Evolutionary conservation across 2,888 invertebrate species (phyloP).

Genomic region (Crossocerus cetratus): DNA sequence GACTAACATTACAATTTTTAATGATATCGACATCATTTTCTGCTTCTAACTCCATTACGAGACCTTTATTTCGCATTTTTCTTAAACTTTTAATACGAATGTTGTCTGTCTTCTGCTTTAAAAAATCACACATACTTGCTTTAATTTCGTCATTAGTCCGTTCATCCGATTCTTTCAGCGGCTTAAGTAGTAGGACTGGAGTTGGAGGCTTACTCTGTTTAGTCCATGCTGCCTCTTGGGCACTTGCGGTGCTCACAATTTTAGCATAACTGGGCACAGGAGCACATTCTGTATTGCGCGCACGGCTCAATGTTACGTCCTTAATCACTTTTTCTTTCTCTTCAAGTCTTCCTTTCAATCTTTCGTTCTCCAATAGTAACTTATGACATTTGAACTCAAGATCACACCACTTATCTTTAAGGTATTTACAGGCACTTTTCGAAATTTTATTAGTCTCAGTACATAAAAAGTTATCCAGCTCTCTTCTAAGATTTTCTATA

Average conservation of each 20-base stretch:
- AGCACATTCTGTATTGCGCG: too few relatives aligned
- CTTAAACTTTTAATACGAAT: neutral
- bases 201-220: too few relatives aligned
- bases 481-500: neutral
- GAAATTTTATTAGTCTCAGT: neutral
- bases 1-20: neutral
- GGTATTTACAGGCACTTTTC: neutral
- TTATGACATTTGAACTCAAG: neutral
- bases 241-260: too few relatives aligned
- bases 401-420: neutral
- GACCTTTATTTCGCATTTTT: slow-evolving; percentile 5
- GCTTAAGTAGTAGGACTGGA: slow-evolving; percentile 1
- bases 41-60: neutral
- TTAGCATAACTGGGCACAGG: too few relatives aligned
- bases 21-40: neutral
- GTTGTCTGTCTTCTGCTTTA: neutral
- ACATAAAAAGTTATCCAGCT: neutral
- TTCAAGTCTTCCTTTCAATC: neutral
- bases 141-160: slow-evolving; percentile 9
- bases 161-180: neutral
- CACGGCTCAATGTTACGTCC: neutral
- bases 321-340: neutral
- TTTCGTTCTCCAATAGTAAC: neutral
- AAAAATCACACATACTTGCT: neutral
- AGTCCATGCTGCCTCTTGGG: too few relatives aligned